Base-by-base conservation (phyloP, 2,113 vertebrate genomes). In the Antigone vipio region DNA sequence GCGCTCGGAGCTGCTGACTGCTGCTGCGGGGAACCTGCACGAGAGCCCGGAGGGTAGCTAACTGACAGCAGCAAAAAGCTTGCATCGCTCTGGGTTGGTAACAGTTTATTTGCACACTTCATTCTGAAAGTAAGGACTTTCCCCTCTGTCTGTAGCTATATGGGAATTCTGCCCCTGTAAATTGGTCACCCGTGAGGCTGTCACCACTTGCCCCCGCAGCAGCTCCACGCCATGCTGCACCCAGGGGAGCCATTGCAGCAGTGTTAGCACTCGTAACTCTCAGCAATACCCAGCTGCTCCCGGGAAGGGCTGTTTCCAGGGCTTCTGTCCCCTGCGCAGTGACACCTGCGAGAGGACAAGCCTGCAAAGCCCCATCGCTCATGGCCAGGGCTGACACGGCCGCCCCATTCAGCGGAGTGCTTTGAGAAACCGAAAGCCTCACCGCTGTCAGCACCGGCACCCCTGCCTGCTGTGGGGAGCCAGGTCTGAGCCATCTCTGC, bases 381-480 rank as follows among this genome's bases (percentile, higher is more conserved):
- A 3, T 0, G 26, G 27, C 35, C 78, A 16, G 22, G 34, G 53
- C 30, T 56, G 73, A 11, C 55, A 7, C 0, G 2, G 50, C 15
- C 4, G 0, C 14, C 59, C 29, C 22, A 4, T 6, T 27, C 45
- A 35, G n/a, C 63, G 9, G 38, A 20, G 59, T 3, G 2, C 49
- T 19, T 11, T 10, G 45, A 29, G 42, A 42, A 47, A 10, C 30
- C 0, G 13, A 14, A 14, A 8, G 12, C 38, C 23, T 53, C 13
- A 0, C 20, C 56, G 12, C 0, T 2, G 1, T 3, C 26, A 9
- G 44, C 50, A 6, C 5, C 1, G 13, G 29, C 45, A 47, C 20
- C 29, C 55, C 45, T 8, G 50, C 32, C 17, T 17, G 34, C 50
- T 1, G 11, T 1, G 6, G 50, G 42, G 15, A 63, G 72, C 32